These are phyloP conservation scores for Periophthalmus modestus DNA, from an alignment of 2,113 vertebrate genomes.

Conservation along the genomic window DNA sequence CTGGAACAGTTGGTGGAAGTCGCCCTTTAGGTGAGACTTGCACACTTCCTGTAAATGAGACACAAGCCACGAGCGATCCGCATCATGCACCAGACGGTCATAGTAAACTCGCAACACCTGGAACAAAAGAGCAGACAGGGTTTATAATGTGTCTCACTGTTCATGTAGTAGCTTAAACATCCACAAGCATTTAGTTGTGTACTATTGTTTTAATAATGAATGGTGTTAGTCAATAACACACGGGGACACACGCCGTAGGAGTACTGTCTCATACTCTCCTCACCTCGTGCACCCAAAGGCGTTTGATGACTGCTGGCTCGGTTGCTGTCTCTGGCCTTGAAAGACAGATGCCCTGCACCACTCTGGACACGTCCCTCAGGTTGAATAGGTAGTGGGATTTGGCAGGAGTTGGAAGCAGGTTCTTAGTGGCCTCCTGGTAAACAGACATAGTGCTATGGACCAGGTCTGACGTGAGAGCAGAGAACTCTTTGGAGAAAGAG, in stretches of 20 bases:
- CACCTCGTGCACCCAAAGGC: constrained; percentile 95
- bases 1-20: constrained; percentile 85
- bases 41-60: constrained; percentile 76
- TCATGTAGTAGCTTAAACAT: no score
- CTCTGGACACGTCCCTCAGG: constrained; percentile 88
- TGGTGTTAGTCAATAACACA: no score
- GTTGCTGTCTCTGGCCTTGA: constrained; percentile 85
- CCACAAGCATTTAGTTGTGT: no score
- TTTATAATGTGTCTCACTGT: background rate
- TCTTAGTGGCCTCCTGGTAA: constrained; percentile 87
- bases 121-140: background rate
- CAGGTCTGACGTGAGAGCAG: constrained; percentile 80
- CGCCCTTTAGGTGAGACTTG: constrained; percentile 75
- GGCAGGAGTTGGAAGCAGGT: constrained; percentile 86
- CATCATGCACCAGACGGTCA: constrained; percentile 86
- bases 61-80: constrained; percentile 85
- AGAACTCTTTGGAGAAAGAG: constrained; percentile 79
- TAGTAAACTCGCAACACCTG: constrained; percentile 91
- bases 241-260: no score
- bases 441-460: constrained; percentile 82
- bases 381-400: constrained; percentile 95
- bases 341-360: constrained; percentile 90
- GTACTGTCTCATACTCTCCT: background rate
- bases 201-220: no score
- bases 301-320: constrained; percentile 79